Percentiles rank a stretch among this genome's conserved stretches.
Conservation (phyloP, 1,140 invertebrate species). For the Spodoptera frugiperda region DNA sequence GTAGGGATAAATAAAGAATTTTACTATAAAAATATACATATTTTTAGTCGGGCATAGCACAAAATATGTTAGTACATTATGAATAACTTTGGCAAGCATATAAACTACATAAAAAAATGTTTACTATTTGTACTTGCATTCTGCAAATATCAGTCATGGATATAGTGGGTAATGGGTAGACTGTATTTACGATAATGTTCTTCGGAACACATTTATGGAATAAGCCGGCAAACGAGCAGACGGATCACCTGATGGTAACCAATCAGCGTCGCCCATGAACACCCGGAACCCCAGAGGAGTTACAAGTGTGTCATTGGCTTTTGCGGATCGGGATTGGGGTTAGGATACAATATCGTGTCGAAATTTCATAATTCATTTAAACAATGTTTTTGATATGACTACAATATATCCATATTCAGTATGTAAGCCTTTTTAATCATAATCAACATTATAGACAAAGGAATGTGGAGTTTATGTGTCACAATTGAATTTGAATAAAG, state of each 20-base stretch:
- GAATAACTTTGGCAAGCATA: conserved; percentile 61
- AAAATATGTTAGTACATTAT: conserved; percentile 35
- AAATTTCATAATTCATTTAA: not conserved
- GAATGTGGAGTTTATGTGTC: no score
- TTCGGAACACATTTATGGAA: not conserved
- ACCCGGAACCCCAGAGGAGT: no score
- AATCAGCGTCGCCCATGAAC: no score
- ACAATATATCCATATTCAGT: conserved; percentile 1
- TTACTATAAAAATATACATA: not conserved
- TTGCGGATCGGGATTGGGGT: no score
- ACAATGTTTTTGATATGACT: conserved; percentile 5
- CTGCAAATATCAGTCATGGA: conserved; percentile 55
- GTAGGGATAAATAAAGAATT: not conserved
- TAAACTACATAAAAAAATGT: conserved; percentile 47
- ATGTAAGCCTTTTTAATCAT: not conserved
- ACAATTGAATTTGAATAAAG: no score
- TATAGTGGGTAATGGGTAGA: conserved; percentile 11
- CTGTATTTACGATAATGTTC: not conserved
- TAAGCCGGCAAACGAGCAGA: no score
- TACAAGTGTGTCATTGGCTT: no score
- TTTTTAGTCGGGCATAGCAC: conserved; percentile 38
- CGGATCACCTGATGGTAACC: no score
- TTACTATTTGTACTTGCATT: conserved; percentile 55
- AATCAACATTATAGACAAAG: no score
- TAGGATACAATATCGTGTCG: no score